phyloP scores from a whole-genome alignment of 2,113 vertebrate species.

The Aptenodytes forsteri region DNA sequence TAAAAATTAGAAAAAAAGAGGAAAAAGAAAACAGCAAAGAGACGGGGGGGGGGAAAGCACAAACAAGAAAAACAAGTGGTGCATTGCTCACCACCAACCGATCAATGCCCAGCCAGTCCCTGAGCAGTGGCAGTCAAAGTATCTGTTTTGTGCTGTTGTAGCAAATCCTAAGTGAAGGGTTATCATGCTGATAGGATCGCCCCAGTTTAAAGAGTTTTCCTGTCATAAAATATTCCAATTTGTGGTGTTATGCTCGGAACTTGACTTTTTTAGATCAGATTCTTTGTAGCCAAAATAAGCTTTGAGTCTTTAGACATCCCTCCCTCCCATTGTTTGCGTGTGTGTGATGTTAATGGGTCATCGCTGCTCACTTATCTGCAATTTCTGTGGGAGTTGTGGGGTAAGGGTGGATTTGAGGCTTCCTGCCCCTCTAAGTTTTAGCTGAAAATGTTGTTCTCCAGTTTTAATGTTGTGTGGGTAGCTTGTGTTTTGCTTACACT shows the following conservation, averaged over 20 bases:
- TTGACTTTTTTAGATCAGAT: neutral
- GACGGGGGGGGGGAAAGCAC: fast-evolving
- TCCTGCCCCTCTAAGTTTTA: neutral
- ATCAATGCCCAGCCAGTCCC: neutral
- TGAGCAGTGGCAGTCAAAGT: neutral
- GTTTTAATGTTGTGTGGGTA: neutral
- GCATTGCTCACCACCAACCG: neutral
- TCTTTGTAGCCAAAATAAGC: neutral
- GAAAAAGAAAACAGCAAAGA: too few relatives aligned
- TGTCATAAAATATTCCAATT: neutral
- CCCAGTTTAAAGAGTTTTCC: neutral
- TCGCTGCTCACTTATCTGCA: neutral
- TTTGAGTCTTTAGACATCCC: fast-evolving
- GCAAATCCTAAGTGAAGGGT: neutral
- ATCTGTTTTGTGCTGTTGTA: neutral
- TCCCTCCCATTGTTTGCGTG: neutral
- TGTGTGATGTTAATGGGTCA: neutral
- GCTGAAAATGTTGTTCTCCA: neutral
- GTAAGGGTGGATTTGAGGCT: neutral
- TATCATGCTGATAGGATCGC: neutral
- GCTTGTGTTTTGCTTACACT: neutral
- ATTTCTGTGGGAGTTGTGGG: neutral
- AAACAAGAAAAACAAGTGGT: neutral
- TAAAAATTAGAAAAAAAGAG: neutral
- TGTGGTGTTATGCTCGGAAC: neutral